These are phyloP conservation scores for Cyclophora punctaria DNA, from an alignment of 2,888 invertebrate genomes.

Conservation along the genomic window DNA sequence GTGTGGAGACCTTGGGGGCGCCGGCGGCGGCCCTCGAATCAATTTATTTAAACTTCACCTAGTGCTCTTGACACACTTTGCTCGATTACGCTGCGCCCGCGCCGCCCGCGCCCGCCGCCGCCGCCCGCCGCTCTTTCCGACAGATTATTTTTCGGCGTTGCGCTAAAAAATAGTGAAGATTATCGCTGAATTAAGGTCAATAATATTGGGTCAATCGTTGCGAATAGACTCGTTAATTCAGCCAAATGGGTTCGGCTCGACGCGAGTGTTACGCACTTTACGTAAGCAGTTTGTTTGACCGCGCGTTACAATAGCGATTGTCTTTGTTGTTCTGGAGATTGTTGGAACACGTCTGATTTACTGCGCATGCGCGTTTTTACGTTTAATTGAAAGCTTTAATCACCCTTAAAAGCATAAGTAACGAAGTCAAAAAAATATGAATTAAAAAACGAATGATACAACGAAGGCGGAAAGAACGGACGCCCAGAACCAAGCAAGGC, in stretches of 20 bases:
- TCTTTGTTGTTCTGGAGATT: too few relatives aligned
- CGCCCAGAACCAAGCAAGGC: conserved; percentile 27
- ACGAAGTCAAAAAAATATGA: conserved; percentile 39
- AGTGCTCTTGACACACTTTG: conserved; percentile 74
- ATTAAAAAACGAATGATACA: conserved; percentile 64
- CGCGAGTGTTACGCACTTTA: too few relatives aligned
- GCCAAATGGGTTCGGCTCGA: background rate
- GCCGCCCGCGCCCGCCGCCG: conserved; percentile 36
- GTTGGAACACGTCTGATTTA: too few relatives aligned
- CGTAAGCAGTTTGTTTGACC: too few relatives aligned
- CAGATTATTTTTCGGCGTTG: conserved; percentile 32
- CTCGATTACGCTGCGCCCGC: conserved; percentile 56
- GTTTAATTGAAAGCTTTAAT: conserved; percentile 8
- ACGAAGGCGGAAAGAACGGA: conserved; percentile 71
- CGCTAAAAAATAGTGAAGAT: conserved; percentile 12
- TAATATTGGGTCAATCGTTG: conserved; percentile 18
- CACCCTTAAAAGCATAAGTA: conserved; percentile 23
- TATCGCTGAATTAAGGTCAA: conserved; percentile 19
- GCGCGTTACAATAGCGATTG: too few relatives aligned
- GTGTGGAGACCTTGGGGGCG: conserved; percentile 24
- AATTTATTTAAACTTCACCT: conserved; percentile 73
- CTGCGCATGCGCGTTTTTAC: too few relatives aligned
- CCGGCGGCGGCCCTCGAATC: conserved; percentile 47
- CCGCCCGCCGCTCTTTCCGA: conserved; percentile 35
- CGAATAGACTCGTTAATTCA: background rate